Evolutionary conservation across 2,797 vertebrate genomes (phyloP).

Genomic region (Anguilla megastoma): DNA sequence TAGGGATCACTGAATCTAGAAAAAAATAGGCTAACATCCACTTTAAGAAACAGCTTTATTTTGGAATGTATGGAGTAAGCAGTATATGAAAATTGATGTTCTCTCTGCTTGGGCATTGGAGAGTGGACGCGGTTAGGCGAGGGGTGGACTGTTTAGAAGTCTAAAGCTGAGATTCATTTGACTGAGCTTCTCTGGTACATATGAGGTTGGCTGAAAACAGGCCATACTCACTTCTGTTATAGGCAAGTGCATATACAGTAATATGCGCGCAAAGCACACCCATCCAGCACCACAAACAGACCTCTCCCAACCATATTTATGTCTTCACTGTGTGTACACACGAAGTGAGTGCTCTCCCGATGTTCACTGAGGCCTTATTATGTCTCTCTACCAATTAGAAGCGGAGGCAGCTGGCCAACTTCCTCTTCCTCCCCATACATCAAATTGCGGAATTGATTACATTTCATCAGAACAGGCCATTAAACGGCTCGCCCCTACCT

Average conservation of each 20-base stretch:
- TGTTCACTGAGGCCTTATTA: not conserved
- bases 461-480: slow-evolving; percentile 26
- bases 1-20: not conserved
- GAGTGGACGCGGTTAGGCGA: not conserved
- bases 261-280: not conserved
- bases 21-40: slow-evolving; percentile 6
- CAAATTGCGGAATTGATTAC: slow-evolving; percentile 17
- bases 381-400: slow-evolving; percentile 21
- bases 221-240: not conserved
- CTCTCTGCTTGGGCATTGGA: not conserved
- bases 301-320: slow-evolving; percentile 1
- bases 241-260: not conserved
- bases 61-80: slow-evolving; percentile 23
- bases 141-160: not conserved
- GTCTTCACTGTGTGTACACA: not conserved
- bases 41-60: not conserved
- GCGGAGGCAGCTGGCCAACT: slow-evolving; percentile 25
- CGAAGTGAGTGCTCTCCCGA: not conserved
- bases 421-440: not conserved
- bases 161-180: slow-evolving; percentile 3
- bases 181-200: not conserved
- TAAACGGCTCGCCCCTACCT: slow-evolving; percentile 44
- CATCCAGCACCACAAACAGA: not conserved
- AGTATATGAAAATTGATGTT: not conserved
- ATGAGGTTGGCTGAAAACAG: slow-evolving; percentile 4